phyloP scores from a whole-genome alignment of 2,797 vertebrate species.

The Artibeus lituratus region DNA sequence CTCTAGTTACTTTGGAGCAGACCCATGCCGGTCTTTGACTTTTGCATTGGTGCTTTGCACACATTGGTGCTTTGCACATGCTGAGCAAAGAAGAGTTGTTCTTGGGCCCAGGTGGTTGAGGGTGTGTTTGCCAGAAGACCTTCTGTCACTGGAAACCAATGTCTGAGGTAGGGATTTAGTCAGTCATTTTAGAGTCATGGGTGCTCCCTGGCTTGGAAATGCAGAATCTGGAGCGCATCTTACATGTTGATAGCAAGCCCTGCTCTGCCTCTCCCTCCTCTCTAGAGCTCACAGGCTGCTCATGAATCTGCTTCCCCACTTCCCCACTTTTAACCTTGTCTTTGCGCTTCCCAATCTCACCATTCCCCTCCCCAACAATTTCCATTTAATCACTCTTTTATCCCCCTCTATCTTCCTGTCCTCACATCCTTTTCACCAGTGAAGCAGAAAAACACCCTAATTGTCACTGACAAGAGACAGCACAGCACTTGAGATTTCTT shows the following conservation, averaged over 20 bases:
- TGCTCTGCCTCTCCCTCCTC: background rate
- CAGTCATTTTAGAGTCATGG: rapidly evolving
- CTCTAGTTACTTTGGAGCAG: background rate
- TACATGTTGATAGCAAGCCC: too few species aligned
- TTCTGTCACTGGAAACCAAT: background rate
- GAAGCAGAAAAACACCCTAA: background rate
- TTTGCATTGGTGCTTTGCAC: background rate
- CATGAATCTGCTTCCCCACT: background rate
- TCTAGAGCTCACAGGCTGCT: background rate
- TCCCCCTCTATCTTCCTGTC: background rate
- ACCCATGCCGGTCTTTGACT: background rate
- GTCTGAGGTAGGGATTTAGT: background rate
- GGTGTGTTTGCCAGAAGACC: background rate
- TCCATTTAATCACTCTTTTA: background rate
- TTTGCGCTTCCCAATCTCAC: background rate
- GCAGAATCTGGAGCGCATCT: background rate
- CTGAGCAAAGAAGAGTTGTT: background rate
- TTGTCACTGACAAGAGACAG: background rate
- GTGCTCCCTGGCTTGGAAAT: background rate
- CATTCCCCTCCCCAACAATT: background rate
- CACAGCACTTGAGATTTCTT: background rate
- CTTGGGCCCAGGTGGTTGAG: background rate
- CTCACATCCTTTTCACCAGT: background rate
- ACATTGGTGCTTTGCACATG: background rate
- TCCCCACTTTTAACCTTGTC: background rate